A percentile compares a stretch with the other conserved stretches of the same genome.
Conservation (phyloP, 2,888 invertebrate species). For the Gnatocerus cornutus region DNA sequence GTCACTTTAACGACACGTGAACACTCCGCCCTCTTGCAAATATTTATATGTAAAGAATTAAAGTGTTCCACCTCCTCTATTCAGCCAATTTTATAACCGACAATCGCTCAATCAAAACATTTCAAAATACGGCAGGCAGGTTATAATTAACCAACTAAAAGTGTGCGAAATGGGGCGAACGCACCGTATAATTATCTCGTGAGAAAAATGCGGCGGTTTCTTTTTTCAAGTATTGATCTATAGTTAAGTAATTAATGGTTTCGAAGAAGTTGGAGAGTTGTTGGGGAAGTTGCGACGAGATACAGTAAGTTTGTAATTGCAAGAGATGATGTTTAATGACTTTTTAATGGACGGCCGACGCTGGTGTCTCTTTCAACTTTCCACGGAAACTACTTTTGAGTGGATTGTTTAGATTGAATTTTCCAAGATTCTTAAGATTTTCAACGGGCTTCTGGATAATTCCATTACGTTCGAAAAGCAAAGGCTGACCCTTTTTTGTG, state of each 20-base stretch:
- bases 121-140: conserved; percentile 47
- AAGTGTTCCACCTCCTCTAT: conserved; percentile 53
- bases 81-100: conserved; percentile 56
- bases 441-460: conserved; percentile 28
- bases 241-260: conserved; percentile 48
- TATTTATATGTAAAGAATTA: conserved; percentile 59
- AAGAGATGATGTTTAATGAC: conserved; percentile 80
- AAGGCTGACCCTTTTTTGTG: conserved; percentile 20
- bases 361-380: conserved; percentile 52
- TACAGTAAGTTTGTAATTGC: conserved; percentile 74
- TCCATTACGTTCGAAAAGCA: conserved; percentile 28
- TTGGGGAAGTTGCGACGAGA: conserved; percentile 52
- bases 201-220: conserved; percentile 8
- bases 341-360: conserved; percentile 76
- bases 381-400: conserved; percentile 58
- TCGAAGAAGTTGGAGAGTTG: conserved; percentile 51
- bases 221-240: conserved; percentile 39
- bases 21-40: conserved; percentile 49
- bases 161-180: conserved; percentile 39
- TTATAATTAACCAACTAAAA: conserved; percentile 48
- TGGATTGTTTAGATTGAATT: conserved; percentile 55
- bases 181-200: conserved; percentile 29
- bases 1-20: conserved; percentile 42
- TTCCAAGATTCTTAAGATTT: conserved; percentile 40
- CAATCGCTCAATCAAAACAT: conserved; percentile 58